A percentile compares a stretch with the other conserved stretches of the same genome.
Conservation (phyloP, 35 echinoderm and acorn worm genomes). For the Heliocidaris erythrogramma region DNA sequence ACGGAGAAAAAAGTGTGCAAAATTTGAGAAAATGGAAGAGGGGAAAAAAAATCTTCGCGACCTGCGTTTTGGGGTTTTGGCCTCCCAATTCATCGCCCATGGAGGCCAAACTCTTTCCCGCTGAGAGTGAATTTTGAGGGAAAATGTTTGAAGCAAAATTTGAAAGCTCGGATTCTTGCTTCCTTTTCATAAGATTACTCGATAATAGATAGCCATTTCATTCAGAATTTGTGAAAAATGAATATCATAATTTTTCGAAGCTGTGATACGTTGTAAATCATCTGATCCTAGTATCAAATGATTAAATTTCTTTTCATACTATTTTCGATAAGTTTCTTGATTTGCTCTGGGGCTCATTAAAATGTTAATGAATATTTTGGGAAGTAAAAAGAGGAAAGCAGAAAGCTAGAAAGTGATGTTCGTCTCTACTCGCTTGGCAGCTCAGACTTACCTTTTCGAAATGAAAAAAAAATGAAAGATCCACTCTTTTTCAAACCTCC, state of each 20-base stretch:
- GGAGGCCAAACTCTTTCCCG: background rate
- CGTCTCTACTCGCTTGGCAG: no score
- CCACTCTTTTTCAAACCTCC: no score
- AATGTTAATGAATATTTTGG: no score
- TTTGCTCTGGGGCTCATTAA: no score
- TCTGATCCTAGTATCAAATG: no score
- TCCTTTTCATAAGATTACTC: background rate
- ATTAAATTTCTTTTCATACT: no score
- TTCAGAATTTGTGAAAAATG: background rate
- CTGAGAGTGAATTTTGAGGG: slow-evolving; percentile 15
- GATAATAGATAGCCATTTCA: background rate
- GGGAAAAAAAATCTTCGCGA: background rate
- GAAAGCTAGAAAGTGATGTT: no score
- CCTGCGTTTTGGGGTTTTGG: slow-evolving; percentile 27
- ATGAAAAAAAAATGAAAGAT: no score
- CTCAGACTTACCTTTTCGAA: no score
- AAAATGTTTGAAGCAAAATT: slow-evolving; percentile 32
- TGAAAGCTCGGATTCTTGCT: background rate
- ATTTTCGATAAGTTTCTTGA: no score
- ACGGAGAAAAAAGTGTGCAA: background rate
- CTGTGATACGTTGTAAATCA: no score
- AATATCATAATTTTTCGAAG: background rate
- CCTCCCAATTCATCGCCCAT: slow-evolving; percentile 20
- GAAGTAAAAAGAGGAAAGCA: no score
- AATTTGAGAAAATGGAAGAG: background rate